phyloP scores from a whole-genome alignment of 2,888 invertebrate species.

The Trissolcus brochymenae region DNA sequence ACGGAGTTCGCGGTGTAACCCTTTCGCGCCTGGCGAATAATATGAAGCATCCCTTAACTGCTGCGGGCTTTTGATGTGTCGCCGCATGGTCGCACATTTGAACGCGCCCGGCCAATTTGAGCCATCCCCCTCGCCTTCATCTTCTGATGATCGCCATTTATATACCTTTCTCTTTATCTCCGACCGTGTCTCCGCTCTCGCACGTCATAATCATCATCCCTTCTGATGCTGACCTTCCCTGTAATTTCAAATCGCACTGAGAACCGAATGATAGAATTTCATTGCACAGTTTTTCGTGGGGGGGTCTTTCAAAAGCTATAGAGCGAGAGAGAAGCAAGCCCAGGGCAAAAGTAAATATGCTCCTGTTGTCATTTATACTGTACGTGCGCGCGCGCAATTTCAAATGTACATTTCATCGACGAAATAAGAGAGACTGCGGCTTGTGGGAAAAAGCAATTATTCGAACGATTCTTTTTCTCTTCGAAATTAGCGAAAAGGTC shows the following conservation, averaged over 20 bases:
- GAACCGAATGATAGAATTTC: conserved; percentile 48
- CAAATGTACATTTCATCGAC: conserved; percentile 26
- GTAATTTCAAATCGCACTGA: conserved; percentile 54
- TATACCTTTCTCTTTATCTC: background rate
- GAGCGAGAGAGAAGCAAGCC: conserved; percentile 16
- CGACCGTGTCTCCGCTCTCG: background rate
- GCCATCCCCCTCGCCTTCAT: conserved; percentile 29
- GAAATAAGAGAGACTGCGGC: conserved; percentile 24
- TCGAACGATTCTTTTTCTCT: conserved; percentile 23
- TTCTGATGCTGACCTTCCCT: conserved; percentile 51
- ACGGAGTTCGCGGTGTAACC: conserved; percentile 65
- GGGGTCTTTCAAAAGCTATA: conserved; percentile 17
- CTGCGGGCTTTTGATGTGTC: conserved; percentile 72
- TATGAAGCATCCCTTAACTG: conserved; percentile 70
- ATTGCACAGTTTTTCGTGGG: conserved; percentile 39
- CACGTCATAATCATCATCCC: conserved; percentile 65
- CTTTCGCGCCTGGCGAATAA: conserved; percentile 71
- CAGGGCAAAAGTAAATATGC: conserved; percentile 47
- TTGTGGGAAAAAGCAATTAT: conserved; percentile 49
- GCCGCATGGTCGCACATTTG: conserved; percentile 71
- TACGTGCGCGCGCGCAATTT: conserved; percentile 6
- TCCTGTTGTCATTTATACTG: conserved; percentile 33
- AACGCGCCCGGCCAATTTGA: conserved; percentile 68
- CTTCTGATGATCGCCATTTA: conserved; percentile 33
- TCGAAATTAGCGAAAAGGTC: conserved; percentile 23